Evolutionary conservation across 2,113 vertebrate species (phyloP), one percentile per base, ranked within the genome.

Genomic region (Callaeas wilsoni): DNA sequence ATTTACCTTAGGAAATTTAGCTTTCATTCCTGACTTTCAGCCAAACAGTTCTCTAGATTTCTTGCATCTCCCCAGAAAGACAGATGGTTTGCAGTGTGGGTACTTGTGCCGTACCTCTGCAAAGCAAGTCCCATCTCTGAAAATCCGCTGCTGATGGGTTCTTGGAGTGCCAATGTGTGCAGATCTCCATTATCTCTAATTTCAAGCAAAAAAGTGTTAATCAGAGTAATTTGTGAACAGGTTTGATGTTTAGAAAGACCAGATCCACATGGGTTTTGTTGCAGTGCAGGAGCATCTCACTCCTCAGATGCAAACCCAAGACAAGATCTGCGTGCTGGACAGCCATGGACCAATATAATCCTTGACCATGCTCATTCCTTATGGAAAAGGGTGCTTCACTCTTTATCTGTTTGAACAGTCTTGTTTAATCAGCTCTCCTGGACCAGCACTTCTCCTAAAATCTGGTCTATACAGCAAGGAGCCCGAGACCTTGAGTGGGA

Each of bases 401-500:
- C 35, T 76, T 50, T 4, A 1, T 22, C 26, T 70, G 14, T 39
- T 52, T n/a, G 65, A 75, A 50, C 16, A 52, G 14, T 1, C 8
- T 77, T 57, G 10, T 89, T 91, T 73, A n/a, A 79, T 50, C 49
- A 49, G 16, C 33, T 52, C 1, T 8, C 49, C 33, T 37, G 33
- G 53, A 39, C 6, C 67, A 37, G 13, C 0, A 4, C 8, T 60
- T 63, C 41, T 88, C 27, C 80, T 8, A 33, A 84, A 82, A 64
- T 56, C 25, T 17, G 29, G 8, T 22, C 22, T 52, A 2, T 30
- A 64, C 52, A 63, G 41, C 56, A 46, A 13, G 0, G 0, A 77
- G 16, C 35, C 6, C 23, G 13, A 23, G n/a, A 42, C 27, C 65
- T 74, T 25, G 33, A 5, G 53, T 1, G 11, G 53, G 55, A 90